Evolutionary conservation across 2,113 vertebrate genomes (phyloP), one percentile per base, ranked within the genome.

Genomic region (Phoenicopterus ruber): DNA sequence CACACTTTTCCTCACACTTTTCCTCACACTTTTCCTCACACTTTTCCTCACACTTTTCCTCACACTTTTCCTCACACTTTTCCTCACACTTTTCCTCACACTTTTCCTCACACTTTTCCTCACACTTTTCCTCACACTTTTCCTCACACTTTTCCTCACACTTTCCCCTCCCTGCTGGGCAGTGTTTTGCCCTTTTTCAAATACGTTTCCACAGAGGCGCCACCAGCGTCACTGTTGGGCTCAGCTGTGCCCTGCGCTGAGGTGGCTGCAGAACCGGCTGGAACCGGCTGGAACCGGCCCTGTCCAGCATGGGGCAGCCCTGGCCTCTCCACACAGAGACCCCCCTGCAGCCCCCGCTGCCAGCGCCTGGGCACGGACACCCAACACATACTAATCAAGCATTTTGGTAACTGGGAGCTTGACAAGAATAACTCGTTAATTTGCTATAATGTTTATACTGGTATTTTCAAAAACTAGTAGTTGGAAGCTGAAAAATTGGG

Each of bases 361-460:
- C 40, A 17, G 46, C 2, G 1, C n/a, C 17, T 2, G 17, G 8
- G 7, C 78, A 31, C 0, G 1, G 29, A 9, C 52, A 29, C 3
- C 24, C 52, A 25, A 2, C 5, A 6, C 7, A 3, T 17, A 32
- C 31, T 32, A 13, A 54, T 36, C 4, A 28, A 71, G 25, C 1
- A 1, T 12, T 73, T 79, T 61, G 55, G 13, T 44, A 44, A 20
- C 28, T 72, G 52, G 10, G 36, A n/a, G 29, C 36, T 57, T 26
- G 24, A 57, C 28, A 49, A 29, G 58, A 36, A 20, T 36, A 61
- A 44, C 17, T 70, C n/a, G 10, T n/a, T 29, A 15, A 55, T 36
- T 69, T 46, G 12, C 42, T 50, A 7, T 29, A 15, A 34, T 2
- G 2, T 73, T n/a, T 74, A 38, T 26, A n/a, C 11, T 18, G 19